Evolutionary conservation across 2,797 vertebrate species (phyloP), one percentile per base, ranked within the genome.

Genomic region (Pelochelys cantorii): DNA sequence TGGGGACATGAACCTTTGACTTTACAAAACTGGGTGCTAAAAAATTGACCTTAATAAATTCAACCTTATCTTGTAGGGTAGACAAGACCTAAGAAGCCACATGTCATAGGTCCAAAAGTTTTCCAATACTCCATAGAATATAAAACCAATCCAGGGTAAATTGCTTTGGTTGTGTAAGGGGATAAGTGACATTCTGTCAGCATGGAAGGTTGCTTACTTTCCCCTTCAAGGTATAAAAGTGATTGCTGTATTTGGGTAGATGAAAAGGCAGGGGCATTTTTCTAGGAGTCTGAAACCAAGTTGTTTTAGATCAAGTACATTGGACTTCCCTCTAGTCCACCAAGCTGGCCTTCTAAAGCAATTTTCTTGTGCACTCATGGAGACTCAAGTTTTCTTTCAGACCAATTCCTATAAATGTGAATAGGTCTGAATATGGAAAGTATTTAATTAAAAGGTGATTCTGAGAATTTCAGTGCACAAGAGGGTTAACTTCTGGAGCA

Each of bases 341-440:
- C 65, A 23, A 83, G 42, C 15, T 55, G 37, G 11, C 20, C 25
- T 79, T 77, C 75, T 48, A 92, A 86, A 90, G 5, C 53, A 90
- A 3, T 81, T 93, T 62, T 62, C 60, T 57, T 78, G 31, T 68
- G 65, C n/a, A 81, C 87, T 22, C n/a, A 31, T 7, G 27, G 4
- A 92, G 85, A 86, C 81, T n/a, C 31, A 55, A 81, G 87, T 25
- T 75, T 75, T 85, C 91, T 17, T 53, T 65, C n/a, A 4, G 59
- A 56, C 81, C 7, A 10, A 1, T 57, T 86, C 18, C 37, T 3
- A 7, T 57, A 83, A 65, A 82, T 20, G 17, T 42, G 22, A 82
- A 12, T 53, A 79, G 53, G 29, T 15, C 27, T 15, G 11, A 85
- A 42, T 0, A 0, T 74, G 87, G 20, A 37, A 71, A 71, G n/a